phyloP scores from a whole-genome alignment of 2,888 invertebrate species.

The Scaptomyza parva region DNA sequence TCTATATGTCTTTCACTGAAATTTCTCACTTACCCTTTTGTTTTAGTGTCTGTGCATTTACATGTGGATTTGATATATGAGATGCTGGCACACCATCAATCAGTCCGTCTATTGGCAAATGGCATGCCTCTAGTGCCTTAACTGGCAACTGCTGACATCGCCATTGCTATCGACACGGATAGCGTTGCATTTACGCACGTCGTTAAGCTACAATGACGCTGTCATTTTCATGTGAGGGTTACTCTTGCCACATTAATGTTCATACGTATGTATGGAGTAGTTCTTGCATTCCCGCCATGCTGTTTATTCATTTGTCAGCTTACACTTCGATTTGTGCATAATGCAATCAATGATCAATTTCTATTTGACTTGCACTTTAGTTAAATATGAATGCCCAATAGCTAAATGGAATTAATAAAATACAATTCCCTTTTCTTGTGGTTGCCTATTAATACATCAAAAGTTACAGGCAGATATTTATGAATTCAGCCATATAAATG shows the following conservation, averaged over 20 bases:
- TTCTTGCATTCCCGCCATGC: neutral
- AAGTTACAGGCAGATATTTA: neutral
- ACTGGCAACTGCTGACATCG: slow-evolving; percentile 23
- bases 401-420: neutral
- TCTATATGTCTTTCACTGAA: slow-evolving; percentile 8
- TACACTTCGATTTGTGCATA: neutral
- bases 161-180: slow-evolving; percentile 33
- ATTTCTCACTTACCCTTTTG: slow-evolving; percentile 7
- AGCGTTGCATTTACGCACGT: slow-evolving; percentile 58
- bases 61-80: slow-evolving; percentile 76
- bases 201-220: slow-evolving; percentile 38
- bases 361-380: too few species aligned
- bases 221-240: slow-evolving; percentile 11
- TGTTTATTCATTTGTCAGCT: slow-evolving; percentile 19
- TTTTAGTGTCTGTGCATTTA: slow-evolving; percentile 49
- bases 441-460: neutral
- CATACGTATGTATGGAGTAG: neutral
- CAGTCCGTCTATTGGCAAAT: slow-evolving; percentile 62
- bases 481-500: slow-evolving; percentile 18
- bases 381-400: neutral
- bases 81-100: slow-evolving; percentile 65
- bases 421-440: neutral
- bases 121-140: slow-evolving; percentile 14
- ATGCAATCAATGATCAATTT: slow-evolving; percentile 22
- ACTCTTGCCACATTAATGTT: slow-evolving; percentile 9